phyloP scores from a whole-genome alignment of 1,140 invertebrate genomes.

The Zaprionus kolodkinae region DNA sequence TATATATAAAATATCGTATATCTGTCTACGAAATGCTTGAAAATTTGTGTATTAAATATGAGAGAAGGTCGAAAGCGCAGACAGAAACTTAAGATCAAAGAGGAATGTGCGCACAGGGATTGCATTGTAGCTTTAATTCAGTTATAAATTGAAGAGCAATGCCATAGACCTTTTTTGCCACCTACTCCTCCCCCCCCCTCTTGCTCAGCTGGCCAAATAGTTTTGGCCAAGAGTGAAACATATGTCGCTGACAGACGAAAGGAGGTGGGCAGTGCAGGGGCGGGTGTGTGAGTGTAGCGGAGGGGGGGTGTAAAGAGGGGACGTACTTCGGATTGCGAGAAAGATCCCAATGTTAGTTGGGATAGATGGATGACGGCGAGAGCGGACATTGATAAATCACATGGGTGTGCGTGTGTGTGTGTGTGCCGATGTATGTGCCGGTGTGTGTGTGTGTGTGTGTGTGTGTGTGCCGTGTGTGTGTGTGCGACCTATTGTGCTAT shows the following conservation, averaged over 20 bases:
- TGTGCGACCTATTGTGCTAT: conserved; percentile 35
- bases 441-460: conserved; percentile 2
- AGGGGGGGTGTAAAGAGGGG: neutral
- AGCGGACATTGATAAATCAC: conserved; percentile 80
- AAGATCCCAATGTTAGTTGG: conserved; percentile 25
- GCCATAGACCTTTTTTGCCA: neutral
- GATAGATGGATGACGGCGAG: conserved; percentile 70
- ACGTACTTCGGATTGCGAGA: neutral
- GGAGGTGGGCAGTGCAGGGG: neutral
- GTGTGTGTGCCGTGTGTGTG: conserved; percentile 19
- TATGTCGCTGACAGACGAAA: conserved; percentile 40
- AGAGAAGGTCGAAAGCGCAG: too few species aligned
- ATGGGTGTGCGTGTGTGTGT: conserved; percentile 13
- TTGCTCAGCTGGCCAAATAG: conserved; percentile 24
- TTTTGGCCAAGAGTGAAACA: conserved; percentile 43
- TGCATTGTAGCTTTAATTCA: conserved; percentile 17
- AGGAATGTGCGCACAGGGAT: neutral
- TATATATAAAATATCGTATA: too few species aligned
- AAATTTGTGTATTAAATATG: too few species aligned
- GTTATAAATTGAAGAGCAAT: conserved; percentile 27
- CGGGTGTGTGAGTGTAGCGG: too few species aligned
- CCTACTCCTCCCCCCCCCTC: neutral
- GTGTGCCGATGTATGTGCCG: too few species aligned
- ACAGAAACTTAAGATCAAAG: neutral
- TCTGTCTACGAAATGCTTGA: too few species aligned